Evolutionary conservation across 2,888 invertebrate species (phyloP).

Genomic region (Cordilura impudica): DNA sequence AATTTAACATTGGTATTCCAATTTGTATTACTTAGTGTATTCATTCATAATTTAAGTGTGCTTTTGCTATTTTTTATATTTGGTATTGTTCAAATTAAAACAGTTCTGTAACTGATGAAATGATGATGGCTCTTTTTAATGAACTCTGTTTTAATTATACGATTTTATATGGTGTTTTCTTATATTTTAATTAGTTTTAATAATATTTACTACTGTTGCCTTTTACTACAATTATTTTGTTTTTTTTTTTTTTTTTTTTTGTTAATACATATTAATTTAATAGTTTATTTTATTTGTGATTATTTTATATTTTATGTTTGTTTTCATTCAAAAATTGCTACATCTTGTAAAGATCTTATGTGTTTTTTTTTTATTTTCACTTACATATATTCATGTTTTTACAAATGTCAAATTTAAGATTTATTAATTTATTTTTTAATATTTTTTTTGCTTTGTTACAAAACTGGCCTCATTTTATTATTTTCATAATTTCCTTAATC

Average conservation of each 20-base stretch:
- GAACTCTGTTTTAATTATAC: too few relatives aligned
- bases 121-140: neutral
- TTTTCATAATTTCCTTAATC: neutral
- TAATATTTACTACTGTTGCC: constrained; percentile 23
- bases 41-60: neutral
- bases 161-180: too few relatives aligned
- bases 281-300: neutral
- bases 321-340: too few relatives aligned
- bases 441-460: too few relatives aligned
- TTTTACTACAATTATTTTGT: neutral
- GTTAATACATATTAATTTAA: neutral
- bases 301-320: too few relatives aligned
- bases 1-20: neutral
- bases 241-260: neutral
- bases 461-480: too few relatives aligned
- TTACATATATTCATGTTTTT: too few relatives aligned
- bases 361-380: too few relatives aligned
- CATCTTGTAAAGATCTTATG: too few relatives aligned
- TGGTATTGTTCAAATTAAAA: too few relatives aligned
- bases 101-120: neutral
- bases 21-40: neutral
- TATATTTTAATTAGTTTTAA: neutral
- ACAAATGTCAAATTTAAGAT: too few relatives aligned
- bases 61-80: neutral
- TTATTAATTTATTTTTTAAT: too few relatives aligned